Conservation (phyloP, 2,113 vertebrate species). For the Salvator merianae region DNA sequence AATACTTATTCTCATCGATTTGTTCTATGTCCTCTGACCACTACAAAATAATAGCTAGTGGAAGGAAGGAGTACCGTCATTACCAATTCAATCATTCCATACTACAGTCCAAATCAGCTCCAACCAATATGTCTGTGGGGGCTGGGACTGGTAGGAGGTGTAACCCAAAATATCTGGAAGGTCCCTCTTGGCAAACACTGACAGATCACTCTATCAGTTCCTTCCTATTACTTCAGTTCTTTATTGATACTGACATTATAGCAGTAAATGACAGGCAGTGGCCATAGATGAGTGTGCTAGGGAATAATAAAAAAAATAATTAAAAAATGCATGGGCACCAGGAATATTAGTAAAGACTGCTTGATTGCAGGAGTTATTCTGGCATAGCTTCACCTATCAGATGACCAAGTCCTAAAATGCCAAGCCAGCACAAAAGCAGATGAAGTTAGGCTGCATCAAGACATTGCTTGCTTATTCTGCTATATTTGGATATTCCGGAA, state of each 20-base stretch:
- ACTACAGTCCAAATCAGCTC: no score
- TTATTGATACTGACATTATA: not conserved
- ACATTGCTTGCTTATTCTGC: no score
- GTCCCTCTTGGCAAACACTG: no score
- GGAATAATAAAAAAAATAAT: no score
- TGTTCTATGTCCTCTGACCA: not conserved
- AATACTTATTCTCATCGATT: no score
- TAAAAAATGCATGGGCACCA: not conserved
- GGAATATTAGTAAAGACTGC: not conserved
- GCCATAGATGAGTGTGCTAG: no score
- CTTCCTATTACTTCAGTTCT: not conserved
- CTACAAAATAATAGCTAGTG: not conserved
- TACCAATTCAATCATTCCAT: no score
- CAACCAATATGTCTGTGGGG: no score
- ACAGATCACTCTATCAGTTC: not conserved
- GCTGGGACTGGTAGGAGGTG: no score
- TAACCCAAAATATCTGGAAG: no score
- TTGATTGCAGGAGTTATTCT: not conserved
- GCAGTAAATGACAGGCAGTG: not conserved
- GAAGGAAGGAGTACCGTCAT: not conserved
- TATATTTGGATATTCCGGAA: no score
- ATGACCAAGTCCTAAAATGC: not conserved
- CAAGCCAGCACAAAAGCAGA: not conserved
- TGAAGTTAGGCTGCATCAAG: no score
- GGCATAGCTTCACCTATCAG: not conserved